Evolutionary conservation across 2,797 vertebrate genomes (phyloP), one percentile per base, ranked within the genome.

Genomic region (Avahi laniger): DNA sequence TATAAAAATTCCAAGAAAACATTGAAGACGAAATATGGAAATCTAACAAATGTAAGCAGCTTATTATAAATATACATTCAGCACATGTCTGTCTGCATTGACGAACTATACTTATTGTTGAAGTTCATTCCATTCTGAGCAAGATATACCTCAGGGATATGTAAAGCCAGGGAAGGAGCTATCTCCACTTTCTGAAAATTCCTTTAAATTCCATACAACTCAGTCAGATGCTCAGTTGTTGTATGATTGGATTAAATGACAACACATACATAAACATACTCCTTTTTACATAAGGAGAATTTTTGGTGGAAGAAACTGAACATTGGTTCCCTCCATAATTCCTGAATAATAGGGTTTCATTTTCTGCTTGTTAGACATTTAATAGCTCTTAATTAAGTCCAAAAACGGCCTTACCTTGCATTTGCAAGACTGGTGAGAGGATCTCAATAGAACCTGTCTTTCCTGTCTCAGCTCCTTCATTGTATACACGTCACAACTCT

Each of bases 1-100:
- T 46, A 38, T 93, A 72, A 82, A 94, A 96, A 96, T 92, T 70
- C 41, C n/a, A 70, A 82, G 93, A 89, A 96, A 85, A 75, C 48
- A 86, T n/a, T 85, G 28, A 69, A 87, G 96, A 92, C 54, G 61
- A 96, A 96, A 93, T 93, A 41, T 57, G 59, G 46, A 92, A 54
- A 59, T 76, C 28, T 70, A 83, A 87, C 22, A 70, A 57, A 93
- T 33, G 1, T 83, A 90, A 95, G 33, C 57, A 91, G 94, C 43
- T 63, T 43, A 69, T 59, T 59, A 85, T 86, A 95, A 94, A 81
- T 95, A 5, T 87, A 52, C 43, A 94, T 92, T 78, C 26, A 82
- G 50, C 67, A 41, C 8, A 59, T 93, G 15, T 93, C 70, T 91
- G 20, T 90, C 43, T 87, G 9, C 35, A 63, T 18, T 57, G 35